phyloP scores from a whole-genome alignment of 2,113 vertebrate species.

The Mola mola region DNA sequence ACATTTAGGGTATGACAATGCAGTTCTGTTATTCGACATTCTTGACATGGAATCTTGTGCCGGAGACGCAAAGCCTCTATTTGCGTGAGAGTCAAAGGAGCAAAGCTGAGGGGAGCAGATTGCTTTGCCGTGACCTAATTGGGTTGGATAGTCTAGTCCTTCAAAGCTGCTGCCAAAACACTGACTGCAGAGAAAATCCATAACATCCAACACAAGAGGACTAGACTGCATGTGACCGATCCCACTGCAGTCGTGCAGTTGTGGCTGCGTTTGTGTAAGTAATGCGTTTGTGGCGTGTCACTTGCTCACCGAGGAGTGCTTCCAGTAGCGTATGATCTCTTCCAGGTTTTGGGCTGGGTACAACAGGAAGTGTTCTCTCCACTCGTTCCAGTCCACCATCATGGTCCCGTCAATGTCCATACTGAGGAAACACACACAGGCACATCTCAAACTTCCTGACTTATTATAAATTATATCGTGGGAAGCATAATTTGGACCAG shows the following conservation, averaged over 20 bases:
- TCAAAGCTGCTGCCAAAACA: constrained; percentile 35
- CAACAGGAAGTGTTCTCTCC: constrained; percentile 93
- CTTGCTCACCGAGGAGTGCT: constrained; percentile 88
- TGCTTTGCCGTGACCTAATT: constrained; percentile 50
- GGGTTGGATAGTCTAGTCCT: constrained; percentile 17
- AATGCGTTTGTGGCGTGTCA: background rate
- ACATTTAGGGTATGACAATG: background rate
- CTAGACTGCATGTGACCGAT: constrained; percentile 3
- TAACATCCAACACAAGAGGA: constrained; percentile 18
- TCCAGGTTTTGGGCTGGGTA: constrained; percentile 90
- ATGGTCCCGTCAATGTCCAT: constrained; percentile 94
- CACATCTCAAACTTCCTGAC: background rate
- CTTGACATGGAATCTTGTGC: too few relatives aligned
- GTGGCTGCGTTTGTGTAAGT: background rate
- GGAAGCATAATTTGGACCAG: background rate
- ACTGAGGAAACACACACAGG: constrained; percentile 72
- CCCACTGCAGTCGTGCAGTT: constrained; percentile 1
- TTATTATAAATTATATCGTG: background rate
- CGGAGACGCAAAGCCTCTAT: constrained; percentile 5
- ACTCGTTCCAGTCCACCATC: constrained; percentile 96
- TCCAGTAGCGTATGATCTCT: constrained; percentile 92
- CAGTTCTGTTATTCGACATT: background rate
- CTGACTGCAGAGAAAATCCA: constrained; percentile 51
- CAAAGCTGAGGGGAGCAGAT: background rate
- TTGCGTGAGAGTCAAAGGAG: constrained; percentile 8